Conservation (phyloP, 1,140 invertebrate species). For the Lordiphosa collinella region DNA sequence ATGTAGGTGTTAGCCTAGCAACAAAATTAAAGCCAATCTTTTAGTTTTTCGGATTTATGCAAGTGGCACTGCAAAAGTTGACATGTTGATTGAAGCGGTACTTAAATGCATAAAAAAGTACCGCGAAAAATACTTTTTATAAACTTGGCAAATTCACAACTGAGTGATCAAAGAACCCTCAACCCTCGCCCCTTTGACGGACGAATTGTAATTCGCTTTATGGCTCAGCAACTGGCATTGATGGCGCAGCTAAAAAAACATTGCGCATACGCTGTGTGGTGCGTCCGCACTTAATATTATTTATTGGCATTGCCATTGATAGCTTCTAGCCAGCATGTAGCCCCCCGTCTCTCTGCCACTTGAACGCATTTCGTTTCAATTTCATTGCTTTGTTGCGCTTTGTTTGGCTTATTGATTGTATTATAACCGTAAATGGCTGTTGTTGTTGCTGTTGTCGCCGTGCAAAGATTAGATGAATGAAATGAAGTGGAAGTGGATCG, state of each 20-base stretch:
- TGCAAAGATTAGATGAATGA: neutral
- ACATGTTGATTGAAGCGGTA: no score
- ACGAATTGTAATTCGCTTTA: slow-evolving; percentile 26
- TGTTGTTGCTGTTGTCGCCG: neutral
- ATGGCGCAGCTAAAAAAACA: slow-evolving; percentile 2
- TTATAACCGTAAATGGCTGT: slow-evolving; percentile 8
- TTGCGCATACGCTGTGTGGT: neutral
- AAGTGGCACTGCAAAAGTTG: no score
- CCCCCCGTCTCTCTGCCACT: neutral
- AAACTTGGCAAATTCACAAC: no score
- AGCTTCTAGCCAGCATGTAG: slow-evolving; percentile 1
- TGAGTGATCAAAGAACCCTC: no score
- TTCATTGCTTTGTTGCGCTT: slow-evolving; percentile 4
- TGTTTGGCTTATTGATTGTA: slow-evolving; percentile 6
- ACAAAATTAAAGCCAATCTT: no score
- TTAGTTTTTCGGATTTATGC: no score
- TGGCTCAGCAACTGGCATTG: slow-evolving; percentile 24
- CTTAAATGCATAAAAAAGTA: no score
- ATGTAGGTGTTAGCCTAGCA: no score
- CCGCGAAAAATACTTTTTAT: no score
- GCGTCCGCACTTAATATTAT: slow-evolving; percentile 11
- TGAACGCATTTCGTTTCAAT: slow-evolving; percentile 1
- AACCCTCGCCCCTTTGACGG: neutral
- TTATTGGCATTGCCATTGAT: slow-evolving; percentile 14
- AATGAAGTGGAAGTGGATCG: neutral